A percentile compares a stretch with the other conserved stretches of the same genome.
phyloP scores from a whole-genome alignment of 2,888 invertebrate species.

The Hydriomena furcata region DNA sequence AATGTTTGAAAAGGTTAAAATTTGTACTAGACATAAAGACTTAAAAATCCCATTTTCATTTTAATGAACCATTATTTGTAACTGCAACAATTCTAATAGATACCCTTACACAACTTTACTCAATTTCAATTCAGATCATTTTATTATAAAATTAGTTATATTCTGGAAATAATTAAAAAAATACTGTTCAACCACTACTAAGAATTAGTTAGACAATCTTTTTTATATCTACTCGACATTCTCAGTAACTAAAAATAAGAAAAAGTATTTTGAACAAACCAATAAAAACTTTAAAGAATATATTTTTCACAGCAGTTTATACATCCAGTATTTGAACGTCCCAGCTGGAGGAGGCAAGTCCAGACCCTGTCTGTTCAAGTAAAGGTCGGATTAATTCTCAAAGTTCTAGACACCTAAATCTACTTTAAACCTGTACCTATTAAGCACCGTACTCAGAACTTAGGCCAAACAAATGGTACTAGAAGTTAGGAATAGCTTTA shows the following conservation, averaged over 20 bases:
- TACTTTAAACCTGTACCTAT: neutral
- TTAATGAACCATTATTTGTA: too few relatives aligned
- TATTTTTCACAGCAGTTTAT: neutral
- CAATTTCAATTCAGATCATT: too few relatives aligned
- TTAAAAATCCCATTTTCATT: too few relatives aligned
- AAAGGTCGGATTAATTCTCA: neutral
- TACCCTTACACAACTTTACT: too few relatives aligned
- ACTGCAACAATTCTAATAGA: too few relatives aligned
- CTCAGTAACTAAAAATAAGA: neutral
- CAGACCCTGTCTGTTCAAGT: slow-evolving; percentile 2
- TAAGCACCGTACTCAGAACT: neutral
- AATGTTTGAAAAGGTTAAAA: too few relatives aligned
- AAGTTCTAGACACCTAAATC: neutral
- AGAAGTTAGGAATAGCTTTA: neutral
- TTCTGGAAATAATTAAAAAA: too few relatives aligned
- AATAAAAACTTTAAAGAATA: neutral
- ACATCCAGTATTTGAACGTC: neutral
- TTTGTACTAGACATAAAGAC: too few relatives aligned
- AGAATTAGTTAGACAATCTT: too few relatives aligned
- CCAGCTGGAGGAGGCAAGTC: neutral
- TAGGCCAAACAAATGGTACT: neutral
- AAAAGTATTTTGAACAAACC: neutral
- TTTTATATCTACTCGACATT: too few relatives aligned
- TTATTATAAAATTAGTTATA: too few relatives aligned
- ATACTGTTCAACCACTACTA: too few relatives aligned